Base-by-base conservation (phyloP, 2,113 vertebrate species). In the Vidua chalybeata region DNA sequence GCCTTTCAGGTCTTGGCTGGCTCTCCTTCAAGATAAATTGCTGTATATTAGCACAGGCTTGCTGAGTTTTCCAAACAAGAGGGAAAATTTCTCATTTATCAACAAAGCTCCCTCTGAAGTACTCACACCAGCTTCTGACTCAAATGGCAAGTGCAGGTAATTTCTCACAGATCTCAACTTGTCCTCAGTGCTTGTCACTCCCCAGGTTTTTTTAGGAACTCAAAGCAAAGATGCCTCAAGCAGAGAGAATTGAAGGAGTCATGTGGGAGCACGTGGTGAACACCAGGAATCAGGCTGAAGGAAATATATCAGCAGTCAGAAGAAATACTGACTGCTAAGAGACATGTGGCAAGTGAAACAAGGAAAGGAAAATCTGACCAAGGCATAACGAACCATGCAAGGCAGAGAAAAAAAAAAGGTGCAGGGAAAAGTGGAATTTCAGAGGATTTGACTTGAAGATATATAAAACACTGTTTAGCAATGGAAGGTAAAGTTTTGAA, bases 231-330 rank as follows among this genome's bases (percentile, higher is more conserved):
- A 43, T 13, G 19, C 13, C 45, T 15, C 26, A 23, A 71, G 37
- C 43, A 64, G 9, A 45, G 9, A 72, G 24, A 80, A 59, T 19
- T 33, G 23, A 49, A 62, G 12, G 26, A 63, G 6, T 10, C 10
- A 3, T 0, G 0, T 21, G 27, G 9, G 21, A 51, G 17, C 23
- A 11, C 0, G 3, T 19, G 22, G 23, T 24, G 19, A 45, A 45
- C 48, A n/a, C 11, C 28, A 67, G 14, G 3, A 51, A 52, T 56
- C 31, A 52, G 14, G 14, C 43, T 54, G 52, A 69, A 55, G 33
- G 15, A 54, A 46, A 63, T 71, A 23, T 24, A 49, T 48, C 61
- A 78, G 37, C 28, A 72, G 16, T 4, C 48, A 59, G 30, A 52
- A 71, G 55, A 79, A 78, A 75, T 10, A 9, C 4, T 31, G 41